Base-by-base conservation (phyloP, 53 echinoderm and acorn worm genomes). In the Pentamera pediparva region DNA sequence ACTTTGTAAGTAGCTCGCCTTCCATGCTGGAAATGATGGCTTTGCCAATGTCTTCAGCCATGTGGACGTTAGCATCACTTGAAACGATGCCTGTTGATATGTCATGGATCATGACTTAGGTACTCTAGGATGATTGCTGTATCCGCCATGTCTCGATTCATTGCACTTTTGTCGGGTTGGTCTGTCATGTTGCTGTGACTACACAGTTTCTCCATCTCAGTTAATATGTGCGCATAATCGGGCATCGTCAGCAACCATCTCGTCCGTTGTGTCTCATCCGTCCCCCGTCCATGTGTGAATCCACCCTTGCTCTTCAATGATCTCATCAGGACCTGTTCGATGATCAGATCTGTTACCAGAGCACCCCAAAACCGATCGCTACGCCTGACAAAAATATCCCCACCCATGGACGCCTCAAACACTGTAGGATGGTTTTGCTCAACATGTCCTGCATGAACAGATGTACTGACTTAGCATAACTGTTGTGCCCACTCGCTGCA, bases 401-500 rank as follows among this genome's bases (percentile, higher is more conserved):
- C 73, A 55, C 51, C 70, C n/a, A 28, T 22, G 34, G 43, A 69
- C 19, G 15, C 34, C 43, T 69, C 20, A 15, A 20, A 37, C 27
- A 37, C 50, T 20, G 9, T 58, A 20, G 11, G 69, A 10, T 53
- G n/a, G n/a, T n/a, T n/a, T n/a, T n/a, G n/a, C n/a, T 25, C 21
- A 11, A 2, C 64, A 76, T 52, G 11, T 24, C 10, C 45, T 82
- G 76, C 34, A 82, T 40, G 37, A 72, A 82, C 2, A 76, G 35
- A 39, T 29, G 28, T 0, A 25, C 28, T 55, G 82, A 82, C 45
- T 82, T 81, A 11, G 61, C 22, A 26, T 80, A 80, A 12, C 29
- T 4, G 43, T 72, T 72, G 45, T 80, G 81, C 17, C 81, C 81
- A 38, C 59, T 15, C 2, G 82, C 62, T 62, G 82, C 82, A 3